These are phyloP conservation scores for Polyploca ridens DNA, from an alignment of 2,888 invertebrate genomes.

Conservation along the genomic window DNA sequence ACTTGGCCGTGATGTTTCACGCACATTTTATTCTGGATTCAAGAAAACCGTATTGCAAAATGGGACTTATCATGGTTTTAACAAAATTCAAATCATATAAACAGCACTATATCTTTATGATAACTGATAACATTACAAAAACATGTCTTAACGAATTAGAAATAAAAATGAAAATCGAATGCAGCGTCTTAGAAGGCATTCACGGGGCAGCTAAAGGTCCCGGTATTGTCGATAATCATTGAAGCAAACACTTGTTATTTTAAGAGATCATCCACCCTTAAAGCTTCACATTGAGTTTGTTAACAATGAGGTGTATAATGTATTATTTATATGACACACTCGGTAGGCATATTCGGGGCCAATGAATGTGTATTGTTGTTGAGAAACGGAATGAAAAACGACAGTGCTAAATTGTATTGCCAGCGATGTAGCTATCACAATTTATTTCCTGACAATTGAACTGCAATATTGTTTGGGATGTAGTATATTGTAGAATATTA, in stretches of 20 bases:
- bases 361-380: slow-evolving; percentile 56
- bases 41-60: slow-evolving; percentile 37
- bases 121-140: neutral
- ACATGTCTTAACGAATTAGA: neutral
- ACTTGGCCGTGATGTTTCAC: slow-evolving; percentile 82
- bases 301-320: slow-evolving; percentile 80
- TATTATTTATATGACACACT: slow-evolving; percentile 83
- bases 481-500: slow-evolving; percentile 20
- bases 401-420: slow-evolving; percentile 62
- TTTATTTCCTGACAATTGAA: slow-evolving; percentile 67
- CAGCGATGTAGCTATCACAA: slow-evolving; percentile 56
- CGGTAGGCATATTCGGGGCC: slow-evolving; percentile 77
- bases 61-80: slow-evolving; percentile 11
- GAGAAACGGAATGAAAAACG: slow-evolving; percentile 29
- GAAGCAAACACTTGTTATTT: slow-evolving; percentile 86
- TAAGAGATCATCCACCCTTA: slow-evolving; percentile 84
- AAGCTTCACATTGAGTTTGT: slow-evolving; percentile 72
- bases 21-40: slow-evolving; percentile 76
- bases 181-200: slow-evolving; percentile 64
- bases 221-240: slow-evolving; percentile 83
- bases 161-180: slow-evolving; percentile 7
- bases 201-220: slow-evolving; percentile 81
- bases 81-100: slow-evolving; percentile 23
- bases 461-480: slow-evolving; percentile 53
- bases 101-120: neutral